These are phyloP conservation scores for Leptinotarsa undecemlineata DNA, from an alignment of 1,140 invertebrate species.

Conservation along the genomic window DNA sequence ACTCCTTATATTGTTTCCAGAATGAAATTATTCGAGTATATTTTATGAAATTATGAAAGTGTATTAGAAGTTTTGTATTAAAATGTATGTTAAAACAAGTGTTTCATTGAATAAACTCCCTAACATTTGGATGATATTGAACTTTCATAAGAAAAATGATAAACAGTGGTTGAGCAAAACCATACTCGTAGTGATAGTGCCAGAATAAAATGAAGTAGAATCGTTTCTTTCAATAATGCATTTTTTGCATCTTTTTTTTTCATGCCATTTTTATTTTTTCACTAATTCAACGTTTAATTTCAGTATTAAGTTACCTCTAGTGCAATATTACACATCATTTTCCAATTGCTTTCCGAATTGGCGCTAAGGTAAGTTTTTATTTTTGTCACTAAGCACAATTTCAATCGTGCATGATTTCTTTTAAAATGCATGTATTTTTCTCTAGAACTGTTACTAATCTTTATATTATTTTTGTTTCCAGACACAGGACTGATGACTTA, in stretches of 20 bases:
- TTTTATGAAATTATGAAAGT: slow-evolving; percentile 14
- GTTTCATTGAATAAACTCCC: slow-evolving; percentile 18
- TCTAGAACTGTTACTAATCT: neutral
- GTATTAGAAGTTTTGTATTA: slow-evolving; percentile 19
- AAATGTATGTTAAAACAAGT: slow-evolving; percentile 12
- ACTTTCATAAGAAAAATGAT: slow-evolving; percentile 5
- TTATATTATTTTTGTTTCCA: slow-evolving; percentile 3
- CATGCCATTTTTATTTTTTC: slow-evolving; percentile 16
- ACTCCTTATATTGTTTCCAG: slow-evolving; percentile 16
- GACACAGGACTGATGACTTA: slow-evolving; percentile 18
- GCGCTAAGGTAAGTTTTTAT: slow-evolving; percentile 23
- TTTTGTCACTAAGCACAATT: neutral
- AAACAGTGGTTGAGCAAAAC: neutral
- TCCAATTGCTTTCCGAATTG: slow-evolving; percentile 21
- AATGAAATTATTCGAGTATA: slow-evolving; percentile 16
- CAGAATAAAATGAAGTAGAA: neutral
- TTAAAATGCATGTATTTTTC: neutral
- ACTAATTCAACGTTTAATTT: slow-evolving; percentile 33
- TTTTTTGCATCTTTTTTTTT: slow-evolving; percentile 11
- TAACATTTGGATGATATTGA: neutral
- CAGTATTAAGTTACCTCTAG: slow-evolving; percentile 38
- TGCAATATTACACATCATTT: slow-evolving; percentile 24
- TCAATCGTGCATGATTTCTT: neutral
- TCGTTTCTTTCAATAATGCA: neutral
- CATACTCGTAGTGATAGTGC: neutral